These are phyloP conservation scores for Scotopteryx bipunctaria DNA, from an alignment of 2,888 invertebrate genomes.

Conservation along the genomic window DNA sequence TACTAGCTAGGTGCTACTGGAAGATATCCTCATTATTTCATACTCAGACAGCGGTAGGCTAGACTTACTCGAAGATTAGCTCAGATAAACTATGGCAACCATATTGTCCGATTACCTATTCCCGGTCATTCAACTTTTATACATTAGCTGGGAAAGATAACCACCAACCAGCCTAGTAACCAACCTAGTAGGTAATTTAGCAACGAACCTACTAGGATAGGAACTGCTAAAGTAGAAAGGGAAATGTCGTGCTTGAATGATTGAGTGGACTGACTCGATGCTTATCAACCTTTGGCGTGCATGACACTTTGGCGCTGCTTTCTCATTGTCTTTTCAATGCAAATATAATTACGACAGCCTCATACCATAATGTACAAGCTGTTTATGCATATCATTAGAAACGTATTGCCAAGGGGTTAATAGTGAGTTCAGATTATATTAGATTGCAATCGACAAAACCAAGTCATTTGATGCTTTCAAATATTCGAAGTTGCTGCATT, in stretches of 20 bases:
- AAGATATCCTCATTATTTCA: neutral
- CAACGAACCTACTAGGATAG: neutral
- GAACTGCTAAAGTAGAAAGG: slow-evolving; percentile 1
- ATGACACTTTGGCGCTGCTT: slow-evolving; percentile 9
- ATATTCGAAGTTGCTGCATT: too few species aligned
- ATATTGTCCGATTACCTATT: too few species aligned
- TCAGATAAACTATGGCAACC: neutral
- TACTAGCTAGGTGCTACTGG: neutral
- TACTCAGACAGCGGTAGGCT: neutral
- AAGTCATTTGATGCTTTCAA: too few species aligned
- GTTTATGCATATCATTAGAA: neutral
- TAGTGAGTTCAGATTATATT: too few species aligned
- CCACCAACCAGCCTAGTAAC: too few species aligned
- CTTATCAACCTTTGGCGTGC: slow-evolving; percentile 9
- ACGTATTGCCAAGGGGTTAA: too few species aligned
- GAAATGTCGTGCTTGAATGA: slow-evolving; percentile 9
- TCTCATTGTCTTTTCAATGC: slow-evolving; percentile 13
- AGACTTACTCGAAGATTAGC: neutral
- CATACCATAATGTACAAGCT: neutral
- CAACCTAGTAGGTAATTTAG: neutral
- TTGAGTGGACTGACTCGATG: slow-evolving; percentile 14
- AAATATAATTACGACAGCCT: neutral
- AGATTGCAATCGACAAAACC: too few species aligned
- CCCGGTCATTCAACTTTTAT: too few species aligned
- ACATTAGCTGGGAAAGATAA: too few species aligned